phyloP scores from a whole-genome alignment of 2,797 vertebrate genomes.

The Coregonus sp. region DNA sequence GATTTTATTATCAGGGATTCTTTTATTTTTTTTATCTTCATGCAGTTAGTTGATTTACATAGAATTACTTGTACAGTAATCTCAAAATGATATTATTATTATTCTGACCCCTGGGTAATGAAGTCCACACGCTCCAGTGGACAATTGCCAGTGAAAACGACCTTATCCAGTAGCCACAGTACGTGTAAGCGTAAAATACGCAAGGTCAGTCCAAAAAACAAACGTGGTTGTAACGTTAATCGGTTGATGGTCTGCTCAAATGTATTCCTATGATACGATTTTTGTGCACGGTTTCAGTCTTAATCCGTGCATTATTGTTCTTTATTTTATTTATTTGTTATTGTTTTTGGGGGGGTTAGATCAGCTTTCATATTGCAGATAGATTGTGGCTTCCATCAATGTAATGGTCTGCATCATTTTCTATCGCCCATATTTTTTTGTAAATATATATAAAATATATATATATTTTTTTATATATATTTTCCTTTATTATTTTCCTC shows the following conservation, averaged over 20 bases:
- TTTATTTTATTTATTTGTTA: neutral
- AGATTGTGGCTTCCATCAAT: too few species aligned
- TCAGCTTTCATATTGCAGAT: neutral
- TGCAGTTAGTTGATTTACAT: neutral
- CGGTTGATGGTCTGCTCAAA: neutral
- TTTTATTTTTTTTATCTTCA: neutral
- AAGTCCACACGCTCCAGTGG: constrained; percentile 22
- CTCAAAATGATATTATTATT: neutral
- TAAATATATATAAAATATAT: too few species aligned
- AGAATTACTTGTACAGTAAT: neutral
- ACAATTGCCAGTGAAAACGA: constrained; percentile 1
- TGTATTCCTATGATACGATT: neutral
- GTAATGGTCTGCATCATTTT: too few species aligned
- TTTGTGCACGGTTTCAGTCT: neutral
- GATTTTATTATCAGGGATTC: neutral
- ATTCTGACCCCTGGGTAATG: constrained; percentile 42
- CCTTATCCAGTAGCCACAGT: constrained; percentile 51
- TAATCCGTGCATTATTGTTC: neutral
- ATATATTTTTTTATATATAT: too few species aligned
- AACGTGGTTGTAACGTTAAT: neutral
- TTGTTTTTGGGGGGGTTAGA: neutral
- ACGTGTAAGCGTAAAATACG: neutral
- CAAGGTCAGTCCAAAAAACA: constrained; percentile 54
- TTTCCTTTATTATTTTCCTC: too few species aligned
- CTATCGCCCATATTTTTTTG: too few species aligned